Conservation (phyloP, 2,113 vertebrate genomes). For the Cygnus buccinator region DNA sequence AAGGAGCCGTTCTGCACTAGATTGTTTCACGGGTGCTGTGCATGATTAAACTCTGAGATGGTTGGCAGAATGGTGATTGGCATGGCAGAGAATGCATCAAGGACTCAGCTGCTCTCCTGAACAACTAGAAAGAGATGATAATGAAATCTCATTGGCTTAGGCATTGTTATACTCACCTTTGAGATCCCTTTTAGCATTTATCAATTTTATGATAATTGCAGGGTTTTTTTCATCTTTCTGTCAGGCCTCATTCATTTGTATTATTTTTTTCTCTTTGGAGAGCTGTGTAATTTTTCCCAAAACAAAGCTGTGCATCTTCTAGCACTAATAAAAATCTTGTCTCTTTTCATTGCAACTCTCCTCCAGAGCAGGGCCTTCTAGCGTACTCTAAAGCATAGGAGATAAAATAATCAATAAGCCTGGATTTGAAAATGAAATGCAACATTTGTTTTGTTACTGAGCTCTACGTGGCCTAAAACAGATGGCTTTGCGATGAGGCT, state of each 20-base stretch:
- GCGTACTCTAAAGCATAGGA: conserved; percentile 44
- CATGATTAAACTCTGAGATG: conserved; percentile 7
- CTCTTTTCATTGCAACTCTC: conserved; percentile 63
- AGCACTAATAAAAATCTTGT: conserved; percentile 75
- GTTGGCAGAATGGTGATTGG: background rate
- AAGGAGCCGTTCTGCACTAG: background rate
- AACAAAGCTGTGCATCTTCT: conserved; percentile 45
- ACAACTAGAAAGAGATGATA: conserved; percentile 16
- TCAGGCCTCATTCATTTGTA: conserved; percentile 70
- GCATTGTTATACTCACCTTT: conserved; percentile 50
- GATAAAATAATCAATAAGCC: conserved; percentile 76
- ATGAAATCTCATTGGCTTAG: conserved; percentile 52
- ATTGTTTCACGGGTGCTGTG: background rate
- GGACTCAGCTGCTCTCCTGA: background rate
- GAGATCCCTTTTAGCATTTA: conserved; percentile 56
- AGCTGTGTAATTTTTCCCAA: conserved; percentile 58
- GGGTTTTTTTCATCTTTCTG: conserved; percentile 37
- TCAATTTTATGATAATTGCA: conserved; percentile 43
- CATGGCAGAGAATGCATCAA: background rate
- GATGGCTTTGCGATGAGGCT: conserved; percentile 34
- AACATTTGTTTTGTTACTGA: conserved; percentile 61
- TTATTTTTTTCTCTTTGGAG: conserved; percentile 48
- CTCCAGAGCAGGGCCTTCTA: conserved; percentile 54
- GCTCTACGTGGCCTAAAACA: conserved; percentile 6
- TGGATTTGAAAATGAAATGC: conserved; percentile 69